Base-by-base conservation (phyloP, 2,888 invertebrate genomes). In the Drosophila mulleri region DNA sequence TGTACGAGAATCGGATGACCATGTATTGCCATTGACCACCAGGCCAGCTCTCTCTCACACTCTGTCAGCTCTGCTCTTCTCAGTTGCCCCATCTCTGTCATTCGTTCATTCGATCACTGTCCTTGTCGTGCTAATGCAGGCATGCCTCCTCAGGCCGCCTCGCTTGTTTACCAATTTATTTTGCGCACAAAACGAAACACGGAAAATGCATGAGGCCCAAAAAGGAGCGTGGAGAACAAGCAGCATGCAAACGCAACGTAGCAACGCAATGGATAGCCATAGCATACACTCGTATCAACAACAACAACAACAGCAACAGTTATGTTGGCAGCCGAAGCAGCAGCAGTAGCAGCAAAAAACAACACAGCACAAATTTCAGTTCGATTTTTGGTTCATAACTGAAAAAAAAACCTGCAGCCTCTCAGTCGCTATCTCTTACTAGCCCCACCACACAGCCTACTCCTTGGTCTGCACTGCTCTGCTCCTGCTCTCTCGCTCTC, bases 141-240 rank as follows among this genome's bases (percentile, higher is more conserved):
- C 72, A 44, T 64, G 63, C 63, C 53, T 68, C 60, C 53, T 67
- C 53, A 70, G 74, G 72, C 72, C 69, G 67, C 69, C 70, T 72
- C 70, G 77, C 88, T 89, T 88, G 87, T 84, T 90, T 90, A 84
- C 87, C 87, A 88, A 88, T 88, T 88, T 88, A 88, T 88, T 87
- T 88, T 87, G 90, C 86, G 80, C 88, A 86, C 90, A 88, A 86
- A 83, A 83, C 87, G 90, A 88, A 88, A 88, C 89, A 85, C 84
- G 86, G 83, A 89, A 90, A 90, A 87, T 90, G 89, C 87, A 87
- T 88, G 84, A 83, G 75, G 77, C 69, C 68, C 72, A 74, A 74
- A 73, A 80, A 67, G 54, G 61, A 70, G 69, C 73, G 77, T 63
- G 58, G 53, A 61, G 67, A n/a, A 62, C 60, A 58, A 26, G 37